Evolutionary conservation across 2,113 vertebrate genomes (phyloP).

Genomic region (Nothocercus julius): DNA sequence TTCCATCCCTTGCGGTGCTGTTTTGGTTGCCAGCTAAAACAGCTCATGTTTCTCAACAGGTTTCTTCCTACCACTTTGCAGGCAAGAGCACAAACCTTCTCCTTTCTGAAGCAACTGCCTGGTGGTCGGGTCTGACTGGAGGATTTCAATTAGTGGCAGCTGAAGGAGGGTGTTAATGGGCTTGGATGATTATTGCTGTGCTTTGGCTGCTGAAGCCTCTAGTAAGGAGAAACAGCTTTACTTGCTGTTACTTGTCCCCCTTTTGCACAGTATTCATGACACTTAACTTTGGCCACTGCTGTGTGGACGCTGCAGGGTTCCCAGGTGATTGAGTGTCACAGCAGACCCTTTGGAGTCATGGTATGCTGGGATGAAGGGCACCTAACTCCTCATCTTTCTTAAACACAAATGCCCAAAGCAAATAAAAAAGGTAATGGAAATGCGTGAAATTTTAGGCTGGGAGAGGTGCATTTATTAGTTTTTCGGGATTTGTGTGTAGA

Average conservation of each 20-base stretch:
- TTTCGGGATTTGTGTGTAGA: neutral
- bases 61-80: neutral
- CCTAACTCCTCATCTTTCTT: neutral
- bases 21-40: neutral
- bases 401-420: neutral
- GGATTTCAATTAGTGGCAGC: neutral
- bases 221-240: neutral
- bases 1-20: neutral
- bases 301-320: neutral
- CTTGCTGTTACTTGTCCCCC: too few relatives aligned
- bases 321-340: neutral
- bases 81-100: neutral
- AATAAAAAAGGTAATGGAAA: neutral
- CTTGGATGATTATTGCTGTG: neutral
- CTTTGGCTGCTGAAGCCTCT: neutral
- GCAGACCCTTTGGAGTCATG: neutral
- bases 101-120: neutral
- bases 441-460: neutral
- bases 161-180: neutral
- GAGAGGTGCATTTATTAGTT: neutral
- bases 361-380: neutral
- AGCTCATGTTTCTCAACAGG: neutral
- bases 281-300: neutral
- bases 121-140: neutral
- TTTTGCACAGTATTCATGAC: neutral